Conservation (phyloP, 2,888 invertebrate genomes). For the Eueremaeus valkanovi region DNA sequence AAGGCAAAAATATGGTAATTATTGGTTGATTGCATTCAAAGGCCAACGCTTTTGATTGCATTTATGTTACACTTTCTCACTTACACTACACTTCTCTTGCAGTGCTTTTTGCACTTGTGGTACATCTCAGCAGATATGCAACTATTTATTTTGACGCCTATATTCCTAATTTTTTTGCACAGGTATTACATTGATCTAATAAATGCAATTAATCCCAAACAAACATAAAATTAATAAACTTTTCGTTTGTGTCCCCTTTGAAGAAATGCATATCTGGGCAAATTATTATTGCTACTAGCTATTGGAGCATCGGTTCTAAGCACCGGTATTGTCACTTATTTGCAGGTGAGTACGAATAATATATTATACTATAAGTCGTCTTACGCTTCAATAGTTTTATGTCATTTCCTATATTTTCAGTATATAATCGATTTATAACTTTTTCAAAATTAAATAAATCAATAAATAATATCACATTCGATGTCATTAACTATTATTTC, state of each 20-base stretch:
- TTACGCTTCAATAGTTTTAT: no score
- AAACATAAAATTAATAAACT: not conserved
- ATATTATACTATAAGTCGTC: no score
- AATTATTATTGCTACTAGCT: conserved; percentile 33
- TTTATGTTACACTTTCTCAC: not conserved
- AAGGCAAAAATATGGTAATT: conserved; percentile 35
- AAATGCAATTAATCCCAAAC: no score
- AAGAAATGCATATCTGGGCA: conserved; percentile 42
- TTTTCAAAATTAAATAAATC: no score
- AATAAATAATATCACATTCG: no score
- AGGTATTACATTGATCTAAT: conserved; percentile 9
- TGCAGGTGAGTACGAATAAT: conserved; percentile 33
- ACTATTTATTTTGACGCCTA: conserved; percentile 36
- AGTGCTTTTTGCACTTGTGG: conserved; percentile 41
- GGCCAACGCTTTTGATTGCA: not conserved
- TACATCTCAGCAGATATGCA: conserved; percentile 42
- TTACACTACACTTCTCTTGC: no score
- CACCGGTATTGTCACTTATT: conserved; percentile 43
- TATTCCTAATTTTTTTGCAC: conserved; percentile 31
- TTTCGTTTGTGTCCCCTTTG: not conserved
- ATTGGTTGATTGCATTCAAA: not conserved
- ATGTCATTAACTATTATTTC: no score
- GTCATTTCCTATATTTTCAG: no score
- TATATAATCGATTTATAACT: no score
- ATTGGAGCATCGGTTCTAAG: conserved; percentile 42